Conservation (phyloP, 2,797 vertebrate species). For the Arctocebus calabarensis region DNA sequence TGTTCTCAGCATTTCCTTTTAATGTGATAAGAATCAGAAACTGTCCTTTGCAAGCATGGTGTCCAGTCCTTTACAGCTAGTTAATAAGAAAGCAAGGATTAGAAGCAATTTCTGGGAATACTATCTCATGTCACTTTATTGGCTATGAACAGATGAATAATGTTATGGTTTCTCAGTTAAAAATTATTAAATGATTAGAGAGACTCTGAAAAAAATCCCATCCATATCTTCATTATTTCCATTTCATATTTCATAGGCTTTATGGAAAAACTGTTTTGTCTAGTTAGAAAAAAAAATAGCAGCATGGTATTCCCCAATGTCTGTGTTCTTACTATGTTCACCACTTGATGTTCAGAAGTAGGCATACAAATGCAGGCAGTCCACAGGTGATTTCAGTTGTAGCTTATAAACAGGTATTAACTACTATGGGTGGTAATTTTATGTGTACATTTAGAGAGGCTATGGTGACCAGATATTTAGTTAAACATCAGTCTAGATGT, state of each 20-base stretch:
- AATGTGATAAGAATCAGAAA: too few relatives aligned
- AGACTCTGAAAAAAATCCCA: constrained; percentile 54
- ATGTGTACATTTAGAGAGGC: neutral
- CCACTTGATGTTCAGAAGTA: constrained; percentile 36
- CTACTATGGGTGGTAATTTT: neutral
- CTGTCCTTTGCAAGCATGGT: too few relatives aligned
- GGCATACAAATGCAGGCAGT: neutral
- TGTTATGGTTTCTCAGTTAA: neutral
- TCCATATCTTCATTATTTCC: constrained; percentile 20
- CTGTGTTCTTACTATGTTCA: neutral
- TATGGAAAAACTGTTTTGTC: constrained; percentile 47
- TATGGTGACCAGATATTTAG: neutral
- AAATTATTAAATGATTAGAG: constrained; percentile 36
- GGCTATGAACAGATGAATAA: constrained; percentile 16
- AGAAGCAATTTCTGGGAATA: constrained; percentile 33
- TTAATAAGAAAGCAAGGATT: constrained; percentile 31
- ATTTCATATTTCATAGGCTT: constrained; percentile 11
- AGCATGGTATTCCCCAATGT: neutral
- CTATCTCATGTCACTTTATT: constrained; percentile 39
- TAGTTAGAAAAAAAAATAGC: constrained; percentile 43
- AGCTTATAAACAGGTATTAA: neutral
- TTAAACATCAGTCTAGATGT: neutral
- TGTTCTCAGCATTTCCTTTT: too few relatives aligned
- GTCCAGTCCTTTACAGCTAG: too few relatives aligned
- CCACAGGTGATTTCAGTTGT: neutral